Percentiles rank a stretch among this genome's conserved stretches.
phyloP scores from a whole-genome alignment of 2,888 invertebrate genomes.

The Dyspetes luteomarginatus region DNA sequence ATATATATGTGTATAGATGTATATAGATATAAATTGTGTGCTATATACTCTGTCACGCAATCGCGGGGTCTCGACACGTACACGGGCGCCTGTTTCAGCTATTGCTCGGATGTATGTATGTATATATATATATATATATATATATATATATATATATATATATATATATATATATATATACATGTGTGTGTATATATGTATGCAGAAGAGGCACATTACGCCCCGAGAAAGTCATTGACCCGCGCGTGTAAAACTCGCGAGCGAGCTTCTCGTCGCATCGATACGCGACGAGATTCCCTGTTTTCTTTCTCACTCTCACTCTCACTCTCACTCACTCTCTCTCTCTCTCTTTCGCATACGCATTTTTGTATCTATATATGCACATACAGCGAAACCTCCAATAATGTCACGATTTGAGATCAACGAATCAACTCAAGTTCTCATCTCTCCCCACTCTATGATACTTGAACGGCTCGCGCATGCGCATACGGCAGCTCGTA shows the following conservation, averaged over 20 bases:
- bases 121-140: not conserved
- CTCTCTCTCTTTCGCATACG: not conserved
- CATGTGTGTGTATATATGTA: slow-evolving; percentile 31
- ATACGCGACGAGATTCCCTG: slow-evolving; percentile 42
- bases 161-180: slow-evolving; percentile 4
- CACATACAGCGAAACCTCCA: not conserved
- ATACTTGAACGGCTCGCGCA: too few relatives aligned
- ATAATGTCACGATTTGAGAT: too few relatives aligned
- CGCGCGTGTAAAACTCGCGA: slow-evolving; percentile 67
- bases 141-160: not conserved
- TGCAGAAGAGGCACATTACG: slow-evolving; percentile 62
- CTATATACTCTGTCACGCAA: slow-evolving; percentile 50
- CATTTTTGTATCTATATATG: not conserved
- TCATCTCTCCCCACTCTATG: too few relatives aligned
- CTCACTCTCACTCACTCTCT: not conserved
- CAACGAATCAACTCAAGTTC: too few relatives aligned
- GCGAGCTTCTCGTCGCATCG: slow-evolving; percentile 50
- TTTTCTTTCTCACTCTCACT: slow-evolving; percentile 14
- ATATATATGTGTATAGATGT: slow-evolving; percentile 9
- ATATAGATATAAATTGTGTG: slow-evolving; percentile 11
- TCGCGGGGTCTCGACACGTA: slow-evolving; percentile 51
- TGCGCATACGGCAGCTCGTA: too few relatives aligned
- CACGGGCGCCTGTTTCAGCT: slow-evolving; percentile 39
- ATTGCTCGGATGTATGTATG: not conserved
- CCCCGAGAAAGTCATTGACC: slow-evolving; percentile 68